A percentile compares a stretch with the other conserved stretches of the same genome.
These are phyloP conservation scores for Martes martes DNA, from an alignment of 2,113 vertebrate species.

Conservation along the genomic window DNA sequence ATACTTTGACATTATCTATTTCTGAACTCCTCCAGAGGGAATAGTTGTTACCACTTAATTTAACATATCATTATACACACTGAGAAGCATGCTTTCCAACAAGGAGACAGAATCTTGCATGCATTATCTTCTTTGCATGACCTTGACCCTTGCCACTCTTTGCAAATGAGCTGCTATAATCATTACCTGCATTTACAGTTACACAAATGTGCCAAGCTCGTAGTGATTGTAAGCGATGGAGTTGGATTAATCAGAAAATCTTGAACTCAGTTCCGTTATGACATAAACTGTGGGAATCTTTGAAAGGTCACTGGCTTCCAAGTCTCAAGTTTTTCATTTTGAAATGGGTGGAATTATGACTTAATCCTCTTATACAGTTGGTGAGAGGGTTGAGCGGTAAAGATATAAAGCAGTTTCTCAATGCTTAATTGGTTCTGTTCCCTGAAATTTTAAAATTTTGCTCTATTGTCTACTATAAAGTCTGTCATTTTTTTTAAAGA, in stretches of 20 bases:
- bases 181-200: not conserved
- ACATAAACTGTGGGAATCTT: not conserved
- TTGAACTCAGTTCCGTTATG: not conserved
- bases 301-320: not conserved
- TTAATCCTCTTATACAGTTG: not conserved
- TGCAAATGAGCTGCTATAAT: not conserved
- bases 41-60: not conserved
- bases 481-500: not conserved
- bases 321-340: not conserved
- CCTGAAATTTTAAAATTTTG: not conserved
- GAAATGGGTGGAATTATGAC: not conserved
- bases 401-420: not conserved
- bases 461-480: not conserved
- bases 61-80: not conserved
- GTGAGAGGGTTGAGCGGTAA: not conserved
- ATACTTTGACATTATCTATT: not conserved
- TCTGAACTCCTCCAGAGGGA: not conserved
- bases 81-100: not conserved
- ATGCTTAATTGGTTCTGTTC: not conserved
- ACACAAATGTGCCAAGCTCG: not conserved
- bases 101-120: not conserved
- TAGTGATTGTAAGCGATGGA: not conserved
- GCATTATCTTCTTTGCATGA: not conserved
- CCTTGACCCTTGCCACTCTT: not conserved
- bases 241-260: not conserved